Evolutionary conservation across 2,113 vertebrate species (phyloP), one percentile per base, ranked within the genome.

Genomic region (Aptenodytes patagonicus): DNA sequence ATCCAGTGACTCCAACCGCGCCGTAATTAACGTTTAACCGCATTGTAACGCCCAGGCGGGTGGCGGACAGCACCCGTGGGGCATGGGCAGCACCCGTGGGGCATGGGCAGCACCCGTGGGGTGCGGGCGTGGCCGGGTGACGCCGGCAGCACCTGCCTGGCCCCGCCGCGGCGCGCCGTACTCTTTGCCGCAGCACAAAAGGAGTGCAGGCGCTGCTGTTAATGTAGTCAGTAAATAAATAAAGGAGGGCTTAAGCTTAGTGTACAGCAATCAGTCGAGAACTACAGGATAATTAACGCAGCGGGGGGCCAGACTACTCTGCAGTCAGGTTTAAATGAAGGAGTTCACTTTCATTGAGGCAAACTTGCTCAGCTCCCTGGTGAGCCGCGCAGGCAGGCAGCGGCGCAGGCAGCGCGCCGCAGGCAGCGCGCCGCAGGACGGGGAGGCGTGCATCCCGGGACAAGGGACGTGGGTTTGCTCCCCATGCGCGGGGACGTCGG

Each of bases 201-300:
- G 96, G 80, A 71, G 93, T 13, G 57, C 83, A 62, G 76, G 95
- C 96, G 90, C 97, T 85, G 96, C 95, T 11, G 95, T 97, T 98
- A 98, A 98, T 98, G 98, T 98, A 98, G 98, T 98, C 98, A 78
- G 98, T 98, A 98, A 98, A 98, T 98, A 98, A 98, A 98, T 98
- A 98, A 97, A 98, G 97, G 98, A 98, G 98, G 97, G 98, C 96
- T 98, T 98, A 98, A 98, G 98, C 98, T 96, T 96, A 97, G 98
- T 93, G 98, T 97, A 98, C 97, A 97, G 98, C 98, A 98, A 98
- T 98, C 98, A 98, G 98, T 97, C 95, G 97, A 90, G 98, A 98
- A 94, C 98, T 97, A 96, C 97, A 73, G 98, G 97, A 97, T 98
- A 98, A 98, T 98, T 98, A 98, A 95, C 98, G 29, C 98, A 73